phyloP scores from a whole-genome alignment of 2,888 invertebrate genomes.

The Diarsia mendica region DNA sequence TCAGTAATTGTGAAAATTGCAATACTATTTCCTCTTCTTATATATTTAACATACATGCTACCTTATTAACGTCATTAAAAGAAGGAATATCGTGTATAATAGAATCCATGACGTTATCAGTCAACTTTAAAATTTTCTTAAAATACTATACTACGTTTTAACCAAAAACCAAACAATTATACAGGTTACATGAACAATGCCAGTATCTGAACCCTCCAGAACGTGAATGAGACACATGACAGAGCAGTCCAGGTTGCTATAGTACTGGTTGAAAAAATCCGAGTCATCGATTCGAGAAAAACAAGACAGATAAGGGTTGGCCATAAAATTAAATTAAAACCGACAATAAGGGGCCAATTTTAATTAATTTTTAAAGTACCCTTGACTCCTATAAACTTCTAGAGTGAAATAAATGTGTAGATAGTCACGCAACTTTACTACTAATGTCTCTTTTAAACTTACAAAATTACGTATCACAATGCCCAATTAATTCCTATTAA shows the following conservation, averaged over 20 bases:
- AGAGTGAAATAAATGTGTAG: conserved; percentile 3
- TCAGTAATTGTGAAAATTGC: too few species aligned
- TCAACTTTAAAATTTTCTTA: too few species aligned
- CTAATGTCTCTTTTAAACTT: conserved; percentile 5
- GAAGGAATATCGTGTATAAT: too few species aligned
- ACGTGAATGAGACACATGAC: background rate
- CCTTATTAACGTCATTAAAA: too few species aligned
- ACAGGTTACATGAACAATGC: too few species aligned
- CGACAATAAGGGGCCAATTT: background rate
- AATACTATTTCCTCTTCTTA: too few species aligned
- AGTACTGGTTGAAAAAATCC: background rate
- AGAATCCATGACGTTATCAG: too few species aligned
- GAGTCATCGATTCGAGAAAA: background rate
- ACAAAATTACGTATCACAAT: conserved; percentile 29
- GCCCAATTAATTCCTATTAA: conserved; percentile 12
- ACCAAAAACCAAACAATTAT: too few species aligned
- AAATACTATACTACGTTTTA: too few species aligned
- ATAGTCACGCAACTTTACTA: background rate
- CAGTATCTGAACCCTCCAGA: background rate
- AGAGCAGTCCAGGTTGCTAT: background rate
- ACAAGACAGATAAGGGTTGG: background rate
- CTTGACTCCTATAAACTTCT: background rate
- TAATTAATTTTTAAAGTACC: background rate
- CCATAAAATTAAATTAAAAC: too few species aligned
- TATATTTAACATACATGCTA: too few species aligned